Evolutionary conservation across 2,797 vertebrate species (phyloP).

Genomic region (Pangasius djambal): DNA sequence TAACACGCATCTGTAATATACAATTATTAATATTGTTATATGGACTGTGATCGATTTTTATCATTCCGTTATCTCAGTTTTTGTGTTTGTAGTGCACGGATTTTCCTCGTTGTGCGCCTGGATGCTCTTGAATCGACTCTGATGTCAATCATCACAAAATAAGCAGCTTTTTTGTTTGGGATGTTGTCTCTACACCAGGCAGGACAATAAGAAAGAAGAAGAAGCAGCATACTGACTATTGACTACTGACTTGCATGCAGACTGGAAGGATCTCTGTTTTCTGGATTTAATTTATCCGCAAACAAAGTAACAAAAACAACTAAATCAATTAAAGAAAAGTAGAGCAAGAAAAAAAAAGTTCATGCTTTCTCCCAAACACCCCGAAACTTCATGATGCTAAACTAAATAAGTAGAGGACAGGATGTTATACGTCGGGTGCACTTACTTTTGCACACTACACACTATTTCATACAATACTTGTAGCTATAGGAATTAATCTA

Average conservation of each 20-base stretch:
- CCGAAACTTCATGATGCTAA: neutral
- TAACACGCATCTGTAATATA: neutral
- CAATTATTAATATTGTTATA: neutral
- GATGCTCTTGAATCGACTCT: constrained; percentile 68
- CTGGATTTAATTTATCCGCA: neutral
- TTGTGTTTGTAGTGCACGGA: constrained; percentile 13
- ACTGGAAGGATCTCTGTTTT: neutral
- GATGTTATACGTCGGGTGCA: neutral
- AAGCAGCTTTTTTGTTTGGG: constrained; percentile 79
- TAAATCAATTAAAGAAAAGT: neutral
- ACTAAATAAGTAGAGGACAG: neutral
- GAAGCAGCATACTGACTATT: neutral
- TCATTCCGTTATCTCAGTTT: neutral
- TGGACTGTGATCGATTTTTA: neutral
- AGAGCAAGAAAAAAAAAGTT: neutral
- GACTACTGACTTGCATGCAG: neutral
- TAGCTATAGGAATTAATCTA: too few species aligned
- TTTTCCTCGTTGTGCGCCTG: constrained; percentile 72
- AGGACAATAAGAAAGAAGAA: constrained; percentile 69
- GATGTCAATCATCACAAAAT: constrained; percentile 80
- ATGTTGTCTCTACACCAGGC: constrained; percentile 81
- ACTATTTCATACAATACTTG: neutral
- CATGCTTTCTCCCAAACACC: neutral
- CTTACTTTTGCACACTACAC: neutral
- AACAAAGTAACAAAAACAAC: neutral